Evolutionary conservation across 1,140 invertebrate species (phyloP), one percentile per base, ranked within the genome.

Genomic region (Belonocnema kinseyi): DNA sequence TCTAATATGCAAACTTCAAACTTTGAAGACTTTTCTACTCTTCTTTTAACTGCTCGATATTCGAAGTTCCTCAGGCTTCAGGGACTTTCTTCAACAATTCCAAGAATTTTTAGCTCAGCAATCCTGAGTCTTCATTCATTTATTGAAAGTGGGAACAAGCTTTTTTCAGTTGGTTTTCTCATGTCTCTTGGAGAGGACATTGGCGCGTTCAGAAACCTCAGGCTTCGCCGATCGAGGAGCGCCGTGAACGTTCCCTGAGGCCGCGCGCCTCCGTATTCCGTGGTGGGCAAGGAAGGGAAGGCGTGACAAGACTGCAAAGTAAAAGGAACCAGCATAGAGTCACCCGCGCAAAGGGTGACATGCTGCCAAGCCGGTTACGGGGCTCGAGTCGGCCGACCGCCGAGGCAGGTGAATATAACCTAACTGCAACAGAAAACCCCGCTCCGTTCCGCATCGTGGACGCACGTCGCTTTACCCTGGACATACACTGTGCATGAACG

Each of bases 331-430:
- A 85, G 82, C 83, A 86, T 86, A 86, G 85, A 90, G 83, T 90
- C 89, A 90, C 89, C 89, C 89, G 89, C 89, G 85, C 87, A 87
- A 81, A 90, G 88, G 88, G 88, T 90, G 88, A 91, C 88, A 91
- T 90, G 89, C 88, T 89, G 87, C 87, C 89, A 83, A 90, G 89
- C 90, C 90, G 88, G 90, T 91, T 90, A 86, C 87, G 77, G 74
- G 77, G 76, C 80, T 82, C 74, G 75, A 73, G 72, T 80, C 77
- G 76, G 75, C 77, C 78, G 82, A 79, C 82, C 80, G 73, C 77
- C 80, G 83, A 85, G 86, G 87, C 88, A 90, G 88, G 88, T 89
- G 88, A 90, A 85, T 86, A 88, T 86, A 89, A 83, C 82, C 83
- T 81, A 81, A 79, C 83, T 72, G 76, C 77, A 84, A 80, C 82